A percentile compares a stretch with the other conserved stretches of the same genome.
Conservation (phyloP, 2,888 invertebrate species). For the Aquatica leii region DNA sequence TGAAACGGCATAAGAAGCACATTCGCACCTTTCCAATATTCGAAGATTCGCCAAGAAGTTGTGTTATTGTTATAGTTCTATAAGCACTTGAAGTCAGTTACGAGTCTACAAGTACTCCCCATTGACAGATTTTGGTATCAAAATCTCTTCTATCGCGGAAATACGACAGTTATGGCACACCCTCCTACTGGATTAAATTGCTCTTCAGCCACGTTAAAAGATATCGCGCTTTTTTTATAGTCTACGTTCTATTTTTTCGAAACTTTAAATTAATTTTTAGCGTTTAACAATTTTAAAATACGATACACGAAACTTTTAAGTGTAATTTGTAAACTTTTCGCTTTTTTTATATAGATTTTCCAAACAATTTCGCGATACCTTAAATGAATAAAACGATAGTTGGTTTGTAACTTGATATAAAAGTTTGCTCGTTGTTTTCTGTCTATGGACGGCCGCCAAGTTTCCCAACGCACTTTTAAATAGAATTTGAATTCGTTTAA, state of each 20-base stretch:
- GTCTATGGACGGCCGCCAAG: background rate
- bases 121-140: slow-evolving; percentile 29
- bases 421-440: slow-evolving; percentile 6
- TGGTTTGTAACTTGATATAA: slow-evolving; percentile 9
- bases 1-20: slow-evolving; percentile 1
- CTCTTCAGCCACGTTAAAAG: slow-evolving; percentile 1
- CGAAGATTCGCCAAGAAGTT: slow-evolving; percentile 1
- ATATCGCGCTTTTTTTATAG: background rate
- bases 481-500: background rate
- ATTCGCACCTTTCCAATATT: slow-evolving; percentile 12
- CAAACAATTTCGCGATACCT: background rate
- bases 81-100: slow-evolving; percentile 10
- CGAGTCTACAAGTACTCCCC: slow-evolving; percentile 22
- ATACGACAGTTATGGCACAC: slow-evolving; percentile 3
- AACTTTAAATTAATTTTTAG: slow-evolving; percentile 6
- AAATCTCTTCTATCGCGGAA: slow-evolving; percentile 15
- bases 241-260: background rate
- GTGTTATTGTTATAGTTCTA: slow-evolving; percentile 11
- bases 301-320: background rate
- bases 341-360: background rate
- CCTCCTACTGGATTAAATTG: slow-evolving; percentile 9
- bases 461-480: slow-evolving; percentile 1
- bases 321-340: slow-evolving; percentile 5
- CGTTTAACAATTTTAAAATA: background rate
- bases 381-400: background rate